These are phyloP conservation scores for Tragulus kanchil DNA, from an alignment of 2,113 vertebrate genomes.

Conservation along the genomic window DNA sequence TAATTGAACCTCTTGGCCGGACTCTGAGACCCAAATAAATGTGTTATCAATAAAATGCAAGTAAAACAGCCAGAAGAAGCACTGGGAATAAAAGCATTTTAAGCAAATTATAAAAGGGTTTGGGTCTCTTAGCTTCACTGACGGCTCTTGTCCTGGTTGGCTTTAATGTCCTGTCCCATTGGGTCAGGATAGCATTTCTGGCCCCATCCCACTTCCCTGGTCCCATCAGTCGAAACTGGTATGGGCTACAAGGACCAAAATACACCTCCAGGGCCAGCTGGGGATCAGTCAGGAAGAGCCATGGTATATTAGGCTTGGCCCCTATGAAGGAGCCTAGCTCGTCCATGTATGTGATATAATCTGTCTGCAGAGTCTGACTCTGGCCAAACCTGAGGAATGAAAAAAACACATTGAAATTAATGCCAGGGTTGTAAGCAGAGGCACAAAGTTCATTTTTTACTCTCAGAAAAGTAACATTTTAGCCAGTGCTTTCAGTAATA, in stretches of 20 bases:
- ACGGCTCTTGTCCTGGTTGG: slow-evolving; percentile 85
- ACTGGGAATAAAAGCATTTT: slow-evolving; percentile 69
- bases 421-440: background rate
- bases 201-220: slow-evolving; percentile 90
- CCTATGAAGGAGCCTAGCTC: slow-evolving; percentile 87
- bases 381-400: slow-evolving; percentile 74
- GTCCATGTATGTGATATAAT: slow-evolving; percentile 91
- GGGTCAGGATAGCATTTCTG: slow-evolving; percentile 89
- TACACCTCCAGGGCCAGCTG: slow-evolving; percentile 87
- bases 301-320: slow-evolving; percentile 85
- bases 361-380: slow-evolving; percentile 85
- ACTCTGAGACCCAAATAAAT: background rate
- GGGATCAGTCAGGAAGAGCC: slow-evolving; percentile 90
- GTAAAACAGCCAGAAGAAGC: slow-evolving; percentile 70
- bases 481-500: background rate
- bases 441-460: background rate
- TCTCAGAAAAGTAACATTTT: background rate
- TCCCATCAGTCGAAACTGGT: slow-evolving; percentile 89
- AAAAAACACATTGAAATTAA: background rate
- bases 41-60: slow-evolving; percentile 37
- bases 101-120: slow-evolving; percentile 30
- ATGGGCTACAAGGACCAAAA: slow-evolving; percentile 90
- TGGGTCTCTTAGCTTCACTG: background rate
- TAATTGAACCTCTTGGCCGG: background rate
- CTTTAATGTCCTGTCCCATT: slow-evolving; percentile 87